These are phyloP conservation scores for Athalia rosae DNA, from an alignment of 2,888 invertebrate species.

Conservation along the genomic window DNA sequence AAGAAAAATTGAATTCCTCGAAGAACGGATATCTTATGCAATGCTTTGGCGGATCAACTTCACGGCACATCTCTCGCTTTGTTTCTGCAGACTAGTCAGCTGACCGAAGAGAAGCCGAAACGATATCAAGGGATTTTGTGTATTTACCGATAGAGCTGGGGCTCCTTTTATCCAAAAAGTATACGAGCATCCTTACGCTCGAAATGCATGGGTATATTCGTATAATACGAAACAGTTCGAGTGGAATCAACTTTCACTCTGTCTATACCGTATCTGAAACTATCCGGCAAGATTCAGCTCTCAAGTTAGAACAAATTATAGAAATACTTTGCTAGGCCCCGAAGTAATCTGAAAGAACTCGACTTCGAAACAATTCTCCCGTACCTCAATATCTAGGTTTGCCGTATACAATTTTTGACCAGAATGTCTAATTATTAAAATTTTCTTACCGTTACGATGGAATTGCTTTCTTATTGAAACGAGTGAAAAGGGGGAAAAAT, in stretches of 20 bases:
- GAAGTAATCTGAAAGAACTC: too few relatives aligned
- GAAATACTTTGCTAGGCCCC: too few relatives aligned
- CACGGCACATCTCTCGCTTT: constrained; percentile 15
- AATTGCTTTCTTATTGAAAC: too few relatives aligned
- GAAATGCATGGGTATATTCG: constrained; percentile 13
- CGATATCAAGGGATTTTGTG: constrained; percentile 26
- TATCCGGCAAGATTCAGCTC: background rate
- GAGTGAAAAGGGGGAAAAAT: too few relatives aligned
- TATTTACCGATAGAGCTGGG: constrained; percentile 12
- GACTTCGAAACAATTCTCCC: too few relatives aligned
- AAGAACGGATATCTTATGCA: background rate
- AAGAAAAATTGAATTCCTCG: constrained; percentile 26
- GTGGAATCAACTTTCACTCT: background rate
- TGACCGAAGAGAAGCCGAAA: constrained; percentile 28
- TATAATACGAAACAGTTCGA: constrained; percentile 8
- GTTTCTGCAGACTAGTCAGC: background rate
- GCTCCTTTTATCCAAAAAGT: constrained; percentile 27
- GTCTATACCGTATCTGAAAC: background rate
- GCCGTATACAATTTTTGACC: background rate
- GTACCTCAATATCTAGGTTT: too few relatives aligned
- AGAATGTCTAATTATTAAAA: too few relatives aligned
- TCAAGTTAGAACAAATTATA: background rate
- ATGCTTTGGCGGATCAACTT: constrained; percentile 33
- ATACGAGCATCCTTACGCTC: constrained; percentile 1
- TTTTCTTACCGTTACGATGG: too few relatives aligned